Conservation (phyloP, 2,888 invertebrate species). For the Phaonia tiefii region DNA sequence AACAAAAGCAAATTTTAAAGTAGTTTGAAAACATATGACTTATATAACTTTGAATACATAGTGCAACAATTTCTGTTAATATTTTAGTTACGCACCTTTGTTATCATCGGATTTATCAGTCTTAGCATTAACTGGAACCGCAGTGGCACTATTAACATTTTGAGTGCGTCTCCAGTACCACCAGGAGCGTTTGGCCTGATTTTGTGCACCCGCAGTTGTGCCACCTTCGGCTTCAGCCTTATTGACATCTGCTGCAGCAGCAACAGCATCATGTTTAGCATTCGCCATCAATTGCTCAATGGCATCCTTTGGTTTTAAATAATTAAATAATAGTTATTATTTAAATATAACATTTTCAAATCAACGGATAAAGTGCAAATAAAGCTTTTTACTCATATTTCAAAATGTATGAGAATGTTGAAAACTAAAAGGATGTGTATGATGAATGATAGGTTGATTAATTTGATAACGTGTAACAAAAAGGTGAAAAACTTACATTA, state of each 20-base stretch:
- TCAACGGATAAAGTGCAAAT: slow-evolving; percentile 17
- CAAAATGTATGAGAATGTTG: background rate
- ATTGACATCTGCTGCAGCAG: slow-evolving; percentile 56
- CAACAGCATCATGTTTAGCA: slow-evolving; percentile 69
- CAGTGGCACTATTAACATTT: slow-evolving; percentile 69
- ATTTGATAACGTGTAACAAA: slow-evolving; percentile 7
- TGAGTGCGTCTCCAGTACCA: slow-evolving; percentile 85
- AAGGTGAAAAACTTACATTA: slow-evolving; percentile 81
- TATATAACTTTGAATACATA: background rate
- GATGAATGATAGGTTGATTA: background rate
- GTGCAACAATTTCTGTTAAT: too few species aligned
- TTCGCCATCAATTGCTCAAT: slow-evolving; percentile 78
- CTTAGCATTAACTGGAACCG: slow-evolving; percentile 56
- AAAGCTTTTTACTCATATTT: slow-evolving; percentile 37
- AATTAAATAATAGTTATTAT: slow-evolving; percentile 1
- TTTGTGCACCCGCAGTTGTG: slow-evolving; percentile 68
- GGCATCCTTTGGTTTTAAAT: slow-evolving; percentile 74
- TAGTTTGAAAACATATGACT: background rate
- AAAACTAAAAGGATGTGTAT: background rate
- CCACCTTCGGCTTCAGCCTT: slow-evolving; percentile 64
- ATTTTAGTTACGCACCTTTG: too few species aligned
- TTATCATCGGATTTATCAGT: slow-evolving; percentile 70
- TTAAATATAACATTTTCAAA: background rate
- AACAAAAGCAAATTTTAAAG: background rate
- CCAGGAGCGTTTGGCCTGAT: slow-evolving; percentile 82